A percentile compares a stretch with the other conserved stretches of the same genome.
Conservation (phyloP, 2,113 vertebrate species). For the Orientallactaga bullata region DNA sequence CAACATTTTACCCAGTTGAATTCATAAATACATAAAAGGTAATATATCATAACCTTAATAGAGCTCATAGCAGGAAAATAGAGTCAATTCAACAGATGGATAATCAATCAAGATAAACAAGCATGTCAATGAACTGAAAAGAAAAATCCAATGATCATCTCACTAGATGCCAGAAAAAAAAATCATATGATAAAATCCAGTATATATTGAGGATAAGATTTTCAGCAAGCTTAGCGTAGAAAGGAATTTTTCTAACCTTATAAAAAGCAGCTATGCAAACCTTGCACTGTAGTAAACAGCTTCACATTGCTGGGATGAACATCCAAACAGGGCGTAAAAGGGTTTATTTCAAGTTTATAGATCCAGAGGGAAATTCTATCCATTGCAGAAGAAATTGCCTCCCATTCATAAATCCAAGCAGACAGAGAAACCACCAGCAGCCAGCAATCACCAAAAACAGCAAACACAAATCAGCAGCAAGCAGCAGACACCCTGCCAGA, state of each 20-base stretch:
- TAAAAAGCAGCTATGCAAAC: background rate
- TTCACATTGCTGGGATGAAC: no score
- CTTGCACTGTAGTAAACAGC: background rate
- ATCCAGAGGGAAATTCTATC: no score
- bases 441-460: no score
- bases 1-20: constrained; percentile 6
- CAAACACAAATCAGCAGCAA: no score
- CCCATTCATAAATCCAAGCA: no score
- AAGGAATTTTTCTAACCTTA: background rate
- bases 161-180: background rate
- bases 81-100: background rate
- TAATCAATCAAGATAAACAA: background rate
- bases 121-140: constrained; percentile 20
- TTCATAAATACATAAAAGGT: constrained; percentile 17
- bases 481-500: no score
- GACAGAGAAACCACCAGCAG: no score
- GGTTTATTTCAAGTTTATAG: no score
- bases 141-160: background rate
- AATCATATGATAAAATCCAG: background rate
- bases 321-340: no score
- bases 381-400: no score
- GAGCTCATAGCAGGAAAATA: constrained; percentile 30
- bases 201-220: background rate
- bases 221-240: background rate
- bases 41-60: background rate